Percentiles rank a stretch among this genome's conserved stretches.
These are phyloP conservation scores for Macrostomum lignano DNA, from an alignment of 1,140 invertebrate species.

Conservation along the genomic window DNA sequence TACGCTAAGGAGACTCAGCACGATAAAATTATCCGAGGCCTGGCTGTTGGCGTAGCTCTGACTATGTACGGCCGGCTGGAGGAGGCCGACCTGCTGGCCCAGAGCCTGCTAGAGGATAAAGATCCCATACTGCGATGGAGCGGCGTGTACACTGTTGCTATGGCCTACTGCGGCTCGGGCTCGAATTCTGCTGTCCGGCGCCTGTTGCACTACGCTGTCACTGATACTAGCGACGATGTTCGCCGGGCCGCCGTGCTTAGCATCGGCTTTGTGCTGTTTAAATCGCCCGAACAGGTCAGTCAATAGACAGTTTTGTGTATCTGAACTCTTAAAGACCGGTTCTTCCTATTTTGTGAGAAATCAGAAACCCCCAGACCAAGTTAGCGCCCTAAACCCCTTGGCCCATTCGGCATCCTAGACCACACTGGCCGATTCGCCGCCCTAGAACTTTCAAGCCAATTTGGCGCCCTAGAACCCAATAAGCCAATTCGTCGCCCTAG, in stretches of 20 bases:
- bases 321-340: no score
- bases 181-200: constrained; percentile 79
- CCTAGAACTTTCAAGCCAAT: no score
- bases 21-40: constrained; percentile 78
- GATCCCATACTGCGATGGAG: constrained; percentile 36
- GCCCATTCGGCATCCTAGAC: no score
- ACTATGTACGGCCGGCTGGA: constrained; percentile 85
- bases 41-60: constrained; percentile 75
- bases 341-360: no score
- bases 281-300: constrained; percentile 32
- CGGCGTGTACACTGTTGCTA: constrained; percentile 85
- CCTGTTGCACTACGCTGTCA: constrained; percentile 74
- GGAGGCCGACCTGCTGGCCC: constrained; percentile 72
- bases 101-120: constrained; percentile 41
- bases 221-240: constrained; percentile 94
- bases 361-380: no score
- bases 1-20: constrained; percentile 58
- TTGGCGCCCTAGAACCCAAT: no score
- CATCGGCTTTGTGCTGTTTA: constrained; percentile 74
- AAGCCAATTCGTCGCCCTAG: no score
- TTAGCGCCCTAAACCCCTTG: no score
- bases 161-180: constrained; percentile 91
- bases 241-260: constrained; percentile 81
- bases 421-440: no score
- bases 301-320: no score